Evolutionary conservation across 2,113 vertebrate species (phyloP).

Genomic region (Plectropomus leopardus): DNA sequence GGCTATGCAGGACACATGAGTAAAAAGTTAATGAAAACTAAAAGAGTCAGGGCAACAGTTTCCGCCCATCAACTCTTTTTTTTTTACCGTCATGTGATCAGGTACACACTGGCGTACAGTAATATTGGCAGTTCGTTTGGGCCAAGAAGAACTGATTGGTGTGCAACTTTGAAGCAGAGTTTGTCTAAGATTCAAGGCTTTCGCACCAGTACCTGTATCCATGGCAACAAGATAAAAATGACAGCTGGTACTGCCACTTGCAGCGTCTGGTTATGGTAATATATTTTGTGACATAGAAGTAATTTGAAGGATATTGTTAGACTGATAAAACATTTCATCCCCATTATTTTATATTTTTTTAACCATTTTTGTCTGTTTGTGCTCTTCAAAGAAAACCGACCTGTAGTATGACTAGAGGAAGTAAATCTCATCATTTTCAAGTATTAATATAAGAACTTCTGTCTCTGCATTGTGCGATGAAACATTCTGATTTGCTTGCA

Average conservation of each 20-base stretch:
- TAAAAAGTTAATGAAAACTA: not conserved
- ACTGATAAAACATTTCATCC: not conserved
- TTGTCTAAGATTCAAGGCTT: constrained; percentile 19
- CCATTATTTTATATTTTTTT: not conserved
- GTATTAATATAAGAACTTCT: constrained; percentile 42
- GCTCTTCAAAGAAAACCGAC: not conserved
- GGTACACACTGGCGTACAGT: not conserved
- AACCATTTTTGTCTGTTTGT: not conserved
- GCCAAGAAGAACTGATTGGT: constrained; percentile 21
- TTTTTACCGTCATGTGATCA: not conserved
- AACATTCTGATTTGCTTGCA: constrained; percentile 57
- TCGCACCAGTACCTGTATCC: constrained; percentile 12
- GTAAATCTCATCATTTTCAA: constrained; percentile 15
- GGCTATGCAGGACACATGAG: not conserved
- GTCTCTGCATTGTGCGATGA: constrained; percentile 49
- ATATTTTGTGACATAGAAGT: constrained; percentile 8
- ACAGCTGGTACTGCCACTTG: constrained; percentile 22
- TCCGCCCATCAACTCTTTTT: not conserved
- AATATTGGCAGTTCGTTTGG: constrained; percentile 8
- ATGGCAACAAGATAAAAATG: constrained; percentile 43
- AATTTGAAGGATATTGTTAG: not conserved
- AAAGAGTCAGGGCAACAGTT: not conserved
- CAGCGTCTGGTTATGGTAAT: constrained; percentile 6
- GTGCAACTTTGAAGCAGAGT: constrained; percentile 19
- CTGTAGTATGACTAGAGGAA: not conserved